Evolutionary conservation across 2,113 vertebrate genomes (phyloP), one percentile per base, ranked within the genome.

Genomic region (Scalopus aquaticus): DNA sequence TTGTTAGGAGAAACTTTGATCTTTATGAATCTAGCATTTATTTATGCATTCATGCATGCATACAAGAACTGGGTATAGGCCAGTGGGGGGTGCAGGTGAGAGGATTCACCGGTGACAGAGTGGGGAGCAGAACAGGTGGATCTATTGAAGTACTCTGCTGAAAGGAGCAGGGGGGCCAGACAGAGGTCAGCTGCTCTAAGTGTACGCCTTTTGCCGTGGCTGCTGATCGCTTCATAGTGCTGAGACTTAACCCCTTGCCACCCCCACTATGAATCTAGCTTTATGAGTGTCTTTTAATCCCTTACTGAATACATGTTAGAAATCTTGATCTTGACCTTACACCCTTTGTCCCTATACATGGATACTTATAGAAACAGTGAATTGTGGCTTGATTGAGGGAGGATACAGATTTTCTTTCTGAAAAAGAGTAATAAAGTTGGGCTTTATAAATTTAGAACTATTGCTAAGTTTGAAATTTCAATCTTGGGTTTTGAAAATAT

Each of bases 401-500:
- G 44, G 35, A 86, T 70, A 78, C 37, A 65, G 22, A 4, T n/a
- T 60, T 60, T 19, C 51, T 49, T 73, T 54, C 26, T 56, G 30
- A 65, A 88, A 35, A 78, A 49, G 3, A 81, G 16, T 82, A 76
- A 90, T 93, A 51, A 60, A 62, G 10, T 77, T 91, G 60, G 60
- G 46, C 69, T 86, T 93, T 49, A 39, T 90, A 65, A 84, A 73
- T 73, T 79, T 46, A 78, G 64, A 72, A 39, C 69, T 74, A 64
- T 74, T 80, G 58, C 49, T 87, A 79, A 86, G 17, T 90, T 82
- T 81, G 42, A 93, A 70, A 42, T 90, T 95, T 82, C 8, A 7
- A 0, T 91, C 87, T 81, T 19, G n/a, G 46, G 26, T 46, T 88
- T 88, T 84, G 35, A 42, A 94, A 60, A 88, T 88, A 92, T 5